A percentile compares a stretch with the other conserved stretches of the same genome.
These are phyloP conservation scores for Paracyclopina nana DNA, from an alignment of 1,140 invertebrate genomes.

Conservation along the genomic window DNA sequence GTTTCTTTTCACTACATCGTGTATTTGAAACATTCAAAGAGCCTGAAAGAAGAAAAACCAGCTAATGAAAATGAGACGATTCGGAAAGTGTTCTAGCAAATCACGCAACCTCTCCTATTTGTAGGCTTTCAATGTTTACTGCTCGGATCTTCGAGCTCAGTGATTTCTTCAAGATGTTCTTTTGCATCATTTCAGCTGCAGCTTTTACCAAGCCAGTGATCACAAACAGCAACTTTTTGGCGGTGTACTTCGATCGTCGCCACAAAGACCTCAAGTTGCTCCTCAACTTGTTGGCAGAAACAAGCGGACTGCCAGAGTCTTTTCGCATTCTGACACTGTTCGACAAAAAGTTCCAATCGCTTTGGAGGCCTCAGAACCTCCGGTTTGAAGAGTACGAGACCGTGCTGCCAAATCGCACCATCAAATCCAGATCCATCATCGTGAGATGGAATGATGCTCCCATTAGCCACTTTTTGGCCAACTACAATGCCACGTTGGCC, in stretches of 20 bases:
- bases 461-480: slow-evolving; percentile 10
- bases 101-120: neutral
- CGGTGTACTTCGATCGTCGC: slow-evolving; percentile 9
- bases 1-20: no score
- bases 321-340: slow-evolving; percentile 13
- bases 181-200: no score
- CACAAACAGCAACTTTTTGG: neutral
- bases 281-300: slow-evolving; percentile 12
- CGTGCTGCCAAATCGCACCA: neutral
- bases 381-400: slow-evolving; percentile 9
- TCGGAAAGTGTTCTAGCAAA: neutral
- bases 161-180: no score
- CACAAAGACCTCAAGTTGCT: slow-evolving; percentile 12
- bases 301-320: slow-evolving; percentile 9
- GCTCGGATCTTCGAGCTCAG: no score
- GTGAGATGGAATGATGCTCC: slow-evolving; percentile 12
- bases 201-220: no score
- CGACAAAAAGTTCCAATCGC: slow-evolving; percentile 11
- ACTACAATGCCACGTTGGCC: neutral
- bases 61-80: neutral
- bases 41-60: no score
- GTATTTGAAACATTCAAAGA: no score
- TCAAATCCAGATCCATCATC: neutral
- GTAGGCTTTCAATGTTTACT: no score
- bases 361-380: slow-evolving; percentile 11